Evolutionary conservation across 1,140 invertebrate genomes (phyloP).

Genomic region (Dinoponera quadriceps): DNA sequence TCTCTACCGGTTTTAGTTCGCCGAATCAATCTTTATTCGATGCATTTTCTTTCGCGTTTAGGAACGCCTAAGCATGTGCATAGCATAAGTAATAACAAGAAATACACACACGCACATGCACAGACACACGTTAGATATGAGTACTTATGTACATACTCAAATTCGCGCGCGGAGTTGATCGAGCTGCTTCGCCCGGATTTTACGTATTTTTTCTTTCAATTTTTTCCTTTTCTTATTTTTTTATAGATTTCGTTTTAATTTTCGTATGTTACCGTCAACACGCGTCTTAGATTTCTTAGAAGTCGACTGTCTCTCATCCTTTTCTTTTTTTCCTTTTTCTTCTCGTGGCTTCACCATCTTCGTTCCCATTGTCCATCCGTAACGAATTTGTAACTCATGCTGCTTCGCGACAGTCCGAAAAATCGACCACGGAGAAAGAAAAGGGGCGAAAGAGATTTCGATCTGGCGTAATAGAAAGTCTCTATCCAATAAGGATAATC

Average conservation of each 20-base stretch:
- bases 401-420: conserved; percentile 20
- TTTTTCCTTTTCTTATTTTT: conserved; percentile 54
- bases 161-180: conserved; percentile 63
- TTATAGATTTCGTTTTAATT: conserved; percentile 64
- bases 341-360: conserved; percentile 11
- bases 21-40: conserved; percentile 62
- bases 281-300: conserved; percentile 25
- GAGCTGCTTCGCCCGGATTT: conserved; percentile 49
- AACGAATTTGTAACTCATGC: conserved; percentile 30
- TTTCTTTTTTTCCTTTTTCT: conserved; percentile 12
- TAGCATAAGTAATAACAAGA: conserved; percentile 2
- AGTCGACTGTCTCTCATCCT: too few relatives aligned
- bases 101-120: conserved; percentile 27
- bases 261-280: conserved; percentile 18
- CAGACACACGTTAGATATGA: conserved; percentile 48
- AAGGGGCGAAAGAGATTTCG: conserved; percentile 48
- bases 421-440: conserved; percentile 44
- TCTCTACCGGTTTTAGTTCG: conserved; percentile 60
- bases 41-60: conserved; percentile 45
- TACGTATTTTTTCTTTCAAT: conserved; percentile 22
- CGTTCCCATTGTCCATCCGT: conserved; percentile 27
- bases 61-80: conserved; percentile 15
- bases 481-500: conserved; percentile 59
- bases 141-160: conserved; percentile 74
- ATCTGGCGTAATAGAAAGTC: conserved; percentile 56